Evolutionary conservation across 2,888 invertebrate genomes (phyloP).

Genomic region (Proisotoma minuta): DNA sequence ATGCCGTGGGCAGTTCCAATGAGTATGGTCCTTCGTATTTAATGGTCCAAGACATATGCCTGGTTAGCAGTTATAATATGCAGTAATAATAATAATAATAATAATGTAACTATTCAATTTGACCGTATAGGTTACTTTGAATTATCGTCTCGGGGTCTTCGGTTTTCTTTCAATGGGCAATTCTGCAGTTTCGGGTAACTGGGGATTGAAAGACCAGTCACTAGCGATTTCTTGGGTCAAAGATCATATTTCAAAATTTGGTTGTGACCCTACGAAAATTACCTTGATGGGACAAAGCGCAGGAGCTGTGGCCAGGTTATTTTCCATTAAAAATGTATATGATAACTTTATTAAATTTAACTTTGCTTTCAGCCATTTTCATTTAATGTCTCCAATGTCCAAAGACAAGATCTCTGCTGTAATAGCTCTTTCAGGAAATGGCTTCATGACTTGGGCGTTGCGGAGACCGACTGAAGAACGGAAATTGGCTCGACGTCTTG

Average conservation of each 20-base stretch:
- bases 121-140: no score
- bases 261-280: slow-evolving; percentile 19
- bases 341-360: slow-evolving; percentile 9
- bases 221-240: slow-evolving; percentile 24
- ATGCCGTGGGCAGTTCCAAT: slow-evolving; percentile 11
- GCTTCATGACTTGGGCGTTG: slow-evolving; percentile 28
- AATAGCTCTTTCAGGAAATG: slow-evolving; percentile 19
- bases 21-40: slow-evolving; percentile 30
- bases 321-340: neutral
- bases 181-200: slow-evolving; percentile 21
- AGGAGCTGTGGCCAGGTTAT: neutral
- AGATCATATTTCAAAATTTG: slow-evolving; percentile 20
- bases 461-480: slow-evolving; percentile 23
- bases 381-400: slow-evolving; percentile 20
- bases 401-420: slow-evolving; percentile 26
- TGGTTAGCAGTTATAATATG: no score
- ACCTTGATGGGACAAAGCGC: slow-evolving; percentile 12
- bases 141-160: slow-evolving; percentile 22
- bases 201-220: slow-evolving; percentile 21
- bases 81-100: no score
- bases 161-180: slow-evolving; percentile 30
- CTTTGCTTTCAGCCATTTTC: no score
- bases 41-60: slow-evolving; percentile 21
- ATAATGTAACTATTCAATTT: no score
- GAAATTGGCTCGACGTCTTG: slow-evolving; percentile 20